Percentiles rank a stretch among this genome's conserved stretches.
These are phyloP conservation scores for Tetraneura akinire DNA, from an alignment of 1,140 invertebrate species.

Conservation along the genomic window DNA sequence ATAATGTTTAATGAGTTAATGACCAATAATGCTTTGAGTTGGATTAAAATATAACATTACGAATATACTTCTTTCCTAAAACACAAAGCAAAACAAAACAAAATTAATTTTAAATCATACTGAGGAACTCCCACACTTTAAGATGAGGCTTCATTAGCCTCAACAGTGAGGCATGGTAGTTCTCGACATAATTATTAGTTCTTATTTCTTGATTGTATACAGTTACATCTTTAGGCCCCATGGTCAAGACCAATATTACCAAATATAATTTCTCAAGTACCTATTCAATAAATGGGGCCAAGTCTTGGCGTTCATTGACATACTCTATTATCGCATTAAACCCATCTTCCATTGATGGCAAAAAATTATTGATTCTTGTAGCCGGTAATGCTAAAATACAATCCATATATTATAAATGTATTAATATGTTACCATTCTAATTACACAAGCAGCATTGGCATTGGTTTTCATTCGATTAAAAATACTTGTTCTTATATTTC, in stretches of 20 bases:
- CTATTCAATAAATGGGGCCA: neutral
- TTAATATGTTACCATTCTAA: too few species aligned
- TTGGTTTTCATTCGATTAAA: neutral
- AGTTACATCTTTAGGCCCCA: neutral
- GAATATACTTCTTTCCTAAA: too few species aligned
- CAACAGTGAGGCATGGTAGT: too few species aligned
- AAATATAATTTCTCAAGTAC: neutral
- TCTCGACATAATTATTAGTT: neutral
- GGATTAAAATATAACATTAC: too few species aligned
- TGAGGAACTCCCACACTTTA: too few species aligned
- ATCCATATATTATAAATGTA: too few species aligned
- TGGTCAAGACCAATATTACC: neutral
- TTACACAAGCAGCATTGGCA: neutral
- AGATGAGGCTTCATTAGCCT: too few species aligned
- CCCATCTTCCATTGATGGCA: neutral
- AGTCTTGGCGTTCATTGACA: neutral
- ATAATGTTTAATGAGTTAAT: too few species aligned
- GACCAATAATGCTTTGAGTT: too few species aligned
- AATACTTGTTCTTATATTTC: neutral
- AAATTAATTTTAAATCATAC: too few species aligned
- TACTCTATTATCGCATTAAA: neutral
- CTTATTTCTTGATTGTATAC: neutral
- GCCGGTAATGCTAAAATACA: too few species aligned
- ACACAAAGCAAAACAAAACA: too few species aligned
- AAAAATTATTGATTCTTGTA: neutral